These are phyloP conservation scores for Phalloptychus januarius DNA, from an alignment of 2,797 vertebrate species.

Conservation along the genomic window DNA sequence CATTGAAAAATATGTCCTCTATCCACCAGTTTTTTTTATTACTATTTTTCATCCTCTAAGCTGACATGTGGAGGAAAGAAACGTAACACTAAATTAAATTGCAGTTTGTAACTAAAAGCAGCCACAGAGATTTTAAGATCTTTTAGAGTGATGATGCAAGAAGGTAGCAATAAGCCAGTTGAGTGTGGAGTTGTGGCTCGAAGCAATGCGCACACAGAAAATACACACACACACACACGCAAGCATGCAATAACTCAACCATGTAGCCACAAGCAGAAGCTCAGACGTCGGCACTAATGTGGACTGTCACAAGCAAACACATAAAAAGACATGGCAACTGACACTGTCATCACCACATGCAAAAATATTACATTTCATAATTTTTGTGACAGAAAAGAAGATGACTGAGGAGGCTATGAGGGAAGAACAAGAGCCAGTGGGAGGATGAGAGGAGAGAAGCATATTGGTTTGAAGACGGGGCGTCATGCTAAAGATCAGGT, in stretches of 20 bases:
- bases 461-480: constrained; percentile 39
- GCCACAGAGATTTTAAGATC: constrained; percentile 42
- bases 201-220: constrained; percentile 31
- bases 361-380: constrained; percentile 34
- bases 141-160: constrained; percentile 60
- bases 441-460: constrained; percentile 29
- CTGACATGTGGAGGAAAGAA: constrained; percentile 3
- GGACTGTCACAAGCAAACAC: constrained; percentile 30
- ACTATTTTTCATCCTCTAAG: constrained; percentile 4
- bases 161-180: constrained; percentile 42
- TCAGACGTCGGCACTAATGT: constrained; percentile 38
- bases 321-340: background rate
- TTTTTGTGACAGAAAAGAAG: constrained; percentile 16
- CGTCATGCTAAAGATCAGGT: constrained; percentile 49
- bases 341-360: constrained; percentile 15
- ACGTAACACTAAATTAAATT: constrained; percentile 15
- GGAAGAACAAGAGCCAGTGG: constrained; percentile 22
- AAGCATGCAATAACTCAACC: constrained; percentile 24
- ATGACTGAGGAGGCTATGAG: constrained; percentile 17
- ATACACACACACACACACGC: background rate
- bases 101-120: constrained; percentile 45
- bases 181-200: constrained; percentile 42
- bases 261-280: constrained; percentile 19
- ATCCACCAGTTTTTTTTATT: background rate
- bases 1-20: constrained; percentile 2